Base-by-base conservation (phyloP, 2,113 vertebrate species). In the Phaethon lepturus region DNA sequence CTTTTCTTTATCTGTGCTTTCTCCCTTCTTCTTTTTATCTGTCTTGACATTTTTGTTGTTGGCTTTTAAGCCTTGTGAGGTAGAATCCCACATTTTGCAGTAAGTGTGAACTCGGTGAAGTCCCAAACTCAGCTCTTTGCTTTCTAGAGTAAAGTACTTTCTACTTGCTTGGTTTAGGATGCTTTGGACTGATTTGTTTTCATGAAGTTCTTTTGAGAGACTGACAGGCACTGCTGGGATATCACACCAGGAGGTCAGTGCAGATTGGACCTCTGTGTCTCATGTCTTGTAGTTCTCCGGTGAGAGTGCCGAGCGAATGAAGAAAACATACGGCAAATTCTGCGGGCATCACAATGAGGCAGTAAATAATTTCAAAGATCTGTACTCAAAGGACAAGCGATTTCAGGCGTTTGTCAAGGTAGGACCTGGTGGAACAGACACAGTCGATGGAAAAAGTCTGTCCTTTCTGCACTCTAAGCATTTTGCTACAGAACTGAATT, bases 351-450 rank as follows among this genome's bases (percentile, higher is more conserved):
- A 99, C 98, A 99, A 98, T 4, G 99, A 99, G 90, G 99, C 99
- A 0, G 99, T 99, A 24, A 99, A 98, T 97, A 98, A 99, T 80
- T 99, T 99, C 98, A 99, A 99, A 96, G 99, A 99, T 67, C 98
- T 99, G 3, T 97, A 98, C 66, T 98, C 98, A 58, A 99, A 99
- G 98, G 99, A 99, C 90, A 99, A 99, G 79, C 98, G 99, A 55
- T 99, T 99, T 80, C 99, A 99, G 96, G 99, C 98, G 5, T 99
- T 99, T 69, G 98, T 99, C 86, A 99, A 99, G 99, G 99, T 99
- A 97, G n/a, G 77, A 22, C 26, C 38, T 63, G 40, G 14, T n/a
- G 50, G 44, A 53, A 71, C 28, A 74, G 59, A 40, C 2, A 3
- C 5, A 69, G 55, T 10, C 0, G 0, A 35, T 40, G 42, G 35